phyloP scores from a whole-genome alignment of 2,797 vertebrate species.

The Pseudomugil tenellus region DNA sequence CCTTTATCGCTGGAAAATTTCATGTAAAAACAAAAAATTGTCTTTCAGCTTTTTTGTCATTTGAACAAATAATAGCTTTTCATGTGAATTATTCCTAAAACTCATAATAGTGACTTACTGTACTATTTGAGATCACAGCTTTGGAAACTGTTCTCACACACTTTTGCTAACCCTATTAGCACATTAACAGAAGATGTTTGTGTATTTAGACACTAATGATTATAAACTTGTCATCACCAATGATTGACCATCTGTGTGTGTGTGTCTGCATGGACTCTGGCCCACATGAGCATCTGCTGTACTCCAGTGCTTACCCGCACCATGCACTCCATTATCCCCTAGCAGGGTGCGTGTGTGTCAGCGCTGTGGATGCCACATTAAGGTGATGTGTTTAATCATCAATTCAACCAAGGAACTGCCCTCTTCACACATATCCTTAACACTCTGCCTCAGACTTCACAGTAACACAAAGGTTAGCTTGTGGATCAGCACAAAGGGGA shows the following conservation, averaged over 20 bases:
- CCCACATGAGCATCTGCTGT: conserved; percentile 71
- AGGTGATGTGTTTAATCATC: conserved; percentile 81
- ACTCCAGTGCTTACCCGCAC: conserved; percentile 37
- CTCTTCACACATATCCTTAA: conserved; percentile 42
- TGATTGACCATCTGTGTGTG: conserved; percentile 69
- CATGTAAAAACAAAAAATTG: no score
- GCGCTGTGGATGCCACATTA: conserved; percentile 72
- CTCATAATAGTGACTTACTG: neutral
- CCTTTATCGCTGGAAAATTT: neutral
- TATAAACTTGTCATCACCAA: conserved; percentile 68
- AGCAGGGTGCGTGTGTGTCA: conserved; percentile 62
- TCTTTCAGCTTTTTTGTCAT: neutral
- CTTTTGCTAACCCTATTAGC: conserved; percentile 30
- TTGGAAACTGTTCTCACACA: conserved; percentile 8
- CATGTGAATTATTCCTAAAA: no score
- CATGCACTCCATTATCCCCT: conserved; percentile 76
- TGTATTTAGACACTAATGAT: conserved; percentile 74
- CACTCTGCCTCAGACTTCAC: conserved; percentile 27
- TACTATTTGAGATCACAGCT: neutral
- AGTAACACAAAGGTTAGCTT: conserved; percentile 22
- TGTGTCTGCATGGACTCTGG: conserved; percentile 52
- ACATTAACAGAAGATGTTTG: conserved; percentile 59
- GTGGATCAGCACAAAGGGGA: conserved; percentile 17
- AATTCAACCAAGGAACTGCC: conserved; percentile 58
- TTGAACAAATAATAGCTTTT: neutral